A percentile compares a stretch with the other conserved stretches of the same genome.
These are phyloP conservation scores for Rhea americana DNA, from an alignment of 2,113 vertebrate genomes.

Conservation along the genomic window DNA sequence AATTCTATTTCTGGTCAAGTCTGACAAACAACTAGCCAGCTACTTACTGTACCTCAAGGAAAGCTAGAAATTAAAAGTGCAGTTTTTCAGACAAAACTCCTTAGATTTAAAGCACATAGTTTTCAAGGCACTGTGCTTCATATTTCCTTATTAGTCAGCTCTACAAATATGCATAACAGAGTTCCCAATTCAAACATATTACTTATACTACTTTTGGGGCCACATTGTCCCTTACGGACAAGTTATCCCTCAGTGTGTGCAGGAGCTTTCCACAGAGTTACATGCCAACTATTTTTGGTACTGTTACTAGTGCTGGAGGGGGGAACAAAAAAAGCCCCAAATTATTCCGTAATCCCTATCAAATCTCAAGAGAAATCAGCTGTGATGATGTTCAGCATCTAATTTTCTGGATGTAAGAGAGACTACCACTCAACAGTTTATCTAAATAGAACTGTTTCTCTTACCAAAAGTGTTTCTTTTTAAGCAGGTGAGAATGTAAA, in stretches of 20 bases:
- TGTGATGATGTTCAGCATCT: rapidly evolving
- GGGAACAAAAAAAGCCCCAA: neutral
- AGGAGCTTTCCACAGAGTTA: neutral
- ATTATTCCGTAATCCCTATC: neutral
- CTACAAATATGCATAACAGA: neutral
- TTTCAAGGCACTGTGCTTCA: neutral
- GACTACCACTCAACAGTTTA: neutral
- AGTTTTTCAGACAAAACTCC: neutral
- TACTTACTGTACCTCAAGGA: neutral
- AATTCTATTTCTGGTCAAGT: neutral
- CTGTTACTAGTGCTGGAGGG: too few relatives aligned
- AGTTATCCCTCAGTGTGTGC: neutral
- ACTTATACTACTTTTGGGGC: neutral
- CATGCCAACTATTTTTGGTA: neutral
- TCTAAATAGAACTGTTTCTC: neutral
- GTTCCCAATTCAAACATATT: neutral
- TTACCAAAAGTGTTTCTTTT: neutral
- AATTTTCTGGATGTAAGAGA: neutral
- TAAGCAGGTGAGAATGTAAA: neutral
- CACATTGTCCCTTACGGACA: neutral
- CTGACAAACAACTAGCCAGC: neutral
- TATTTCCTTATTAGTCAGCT: neutral
- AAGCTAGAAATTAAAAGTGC: neutral
- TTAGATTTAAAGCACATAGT: neutral
- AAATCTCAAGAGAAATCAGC: neutral